These are phyloP conservation scores for Arion vulgaris DNA, from an alignment of 1,140 invertebrate species.

Conservation along the genomic window DNA sequence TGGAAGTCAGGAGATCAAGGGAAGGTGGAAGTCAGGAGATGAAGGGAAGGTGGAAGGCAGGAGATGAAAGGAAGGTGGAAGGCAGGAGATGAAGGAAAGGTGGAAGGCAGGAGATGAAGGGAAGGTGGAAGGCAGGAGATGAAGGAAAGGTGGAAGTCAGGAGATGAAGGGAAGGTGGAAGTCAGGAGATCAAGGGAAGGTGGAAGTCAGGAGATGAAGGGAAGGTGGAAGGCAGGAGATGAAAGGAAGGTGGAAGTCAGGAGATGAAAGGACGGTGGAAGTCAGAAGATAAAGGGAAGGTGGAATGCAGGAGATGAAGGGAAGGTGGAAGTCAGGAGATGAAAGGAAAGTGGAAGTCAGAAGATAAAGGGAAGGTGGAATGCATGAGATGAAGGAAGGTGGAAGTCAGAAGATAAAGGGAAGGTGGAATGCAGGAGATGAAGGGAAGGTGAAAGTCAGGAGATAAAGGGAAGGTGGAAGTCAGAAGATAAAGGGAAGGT, in stretches of 20 bases:
- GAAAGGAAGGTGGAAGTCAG: not conserved
- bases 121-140: no score
- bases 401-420: not conserved
- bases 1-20: constrained; percentile 1
- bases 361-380: no score
- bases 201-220: not conserved
- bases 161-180: constrained; percentile 24
- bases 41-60: constrained; percentile 1
- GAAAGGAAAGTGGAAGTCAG: not conserved
- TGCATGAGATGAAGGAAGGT: not conserved
- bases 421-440: no score
- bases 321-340: not conserved
- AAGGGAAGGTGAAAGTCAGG: no score
- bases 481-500: no score
- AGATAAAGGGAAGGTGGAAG: no score
- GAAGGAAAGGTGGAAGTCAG: no score
- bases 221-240: constrained; percentile 18
- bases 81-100: no score
- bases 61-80: no score
- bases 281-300: no score
- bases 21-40: not conserved
- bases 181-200: not conserved
- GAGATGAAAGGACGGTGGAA: not conserved
- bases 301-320: no score
- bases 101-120: no score